phyloP scores from a whole-genome alignment of 2,888 invertebrate genomes.

The Hipparchia sbordonii region DNA sequence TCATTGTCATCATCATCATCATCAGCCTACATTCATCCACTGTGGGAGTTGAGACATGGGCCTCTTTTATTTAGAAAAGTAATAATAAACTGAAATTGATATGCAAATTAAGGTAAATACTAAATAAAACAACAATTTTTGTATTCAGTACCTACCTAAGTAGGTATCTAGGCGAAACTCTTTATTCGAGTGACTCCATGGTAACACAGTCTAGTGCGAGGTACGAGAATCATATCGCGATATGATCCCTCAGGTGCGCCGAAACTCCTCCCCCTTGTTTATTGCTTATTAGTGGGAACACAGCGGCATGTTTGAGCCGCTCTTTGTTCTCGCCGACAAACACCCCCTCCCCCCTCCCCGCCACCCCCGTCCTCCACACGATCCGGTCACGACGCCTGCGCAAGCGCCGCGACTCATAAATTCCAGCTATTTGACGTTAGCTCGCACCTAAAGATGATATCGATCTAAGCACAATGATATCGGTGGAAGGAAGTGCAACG shows the following conservation, averaged over 20 bases:
- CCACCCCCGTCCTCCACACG: slow-evolving; percentile 49
- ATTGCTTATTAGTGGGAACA: slow-evolving; percentile 80
- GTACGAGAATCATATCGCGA: slow-evolving; percentile 52
- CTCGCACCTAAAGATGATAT: slow-evolving; percentile 69
- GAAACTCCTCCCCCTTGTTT: slow-evolving; percentile 81
- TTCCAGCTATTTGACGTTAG: slow-evolving; percentile 79
- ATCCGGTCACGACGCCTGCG: slow-evolving; percentile 72
- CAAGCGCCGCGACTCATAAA: slow-evolving; percentile 78
- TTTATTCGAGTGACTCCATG: not conserved
- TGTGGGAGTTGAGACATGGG: too few species aligned
- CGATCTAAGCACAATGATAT: slow-evolving; percentile 75
- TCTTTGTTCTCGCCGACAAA: slow-evolving; percentile 79
- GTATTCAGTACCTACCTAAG: not conserved
- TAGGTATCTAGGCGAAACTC: not conserved
- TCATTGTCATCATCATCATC: too few species aligned
- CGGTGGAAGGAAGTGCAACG: slow-evolving; percentile 70
- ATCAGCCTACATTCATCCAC: too few species aligned
- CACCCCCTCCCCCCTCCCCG: slow-evolving; percentile 44
- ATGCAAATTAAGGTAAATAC: too few species aligned
- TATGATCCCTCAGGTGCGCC: slow-evolving; percentile 80
- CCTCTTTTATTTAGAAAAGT: too few species aligned
- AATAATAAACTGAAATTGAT: too few species aligned
- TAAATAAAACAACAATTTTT: too few species aligned
- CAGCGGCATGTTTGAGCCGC: slow-evolving; percentile 79
- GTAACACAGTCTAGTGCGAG: slow-evolving; percentile 17